Conservation (phyloP, 2,113 vertebrate species). For the Stegastes partitus region DNA sequence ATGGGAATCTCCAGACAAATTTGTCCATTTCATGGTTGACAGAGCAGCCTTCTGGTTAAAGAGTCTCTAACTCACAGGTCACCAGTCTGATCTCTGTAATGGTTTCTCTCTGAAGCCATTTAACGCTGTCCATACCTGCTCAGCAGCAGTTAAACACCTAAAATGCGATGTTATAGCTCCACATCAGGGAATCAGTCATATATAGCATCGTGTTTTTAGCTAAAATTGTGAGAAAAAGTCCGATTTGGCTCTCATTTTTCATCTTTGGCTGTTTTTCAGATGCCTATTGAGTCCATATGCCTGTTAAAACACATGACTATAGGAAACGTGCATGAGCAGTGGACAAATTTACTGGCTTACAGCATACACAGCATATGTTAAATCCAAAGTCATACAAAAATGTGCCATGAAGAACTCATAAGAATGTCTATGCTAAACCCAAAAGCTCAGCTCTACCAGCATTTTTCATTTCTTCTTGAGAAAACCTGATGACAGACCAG, state of each 20-base stretch:
- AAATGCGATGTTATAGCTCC: background rate
- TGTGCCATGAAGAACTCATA: too few species aligned
- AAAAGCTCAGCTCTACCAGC: background rate
- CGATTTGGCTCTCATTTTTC: too few species aligned
- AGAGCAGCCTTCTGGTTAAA: slow-evolving; percentile 7
- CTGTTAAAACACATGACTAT: too few species aligned
- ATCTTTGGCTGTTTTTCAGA: too few species aligned
- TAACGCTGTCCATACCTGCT: background rate
- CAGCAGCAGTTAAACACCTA: background rate
- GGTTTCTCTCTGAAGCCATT: background rate
- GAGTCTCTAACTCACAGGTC: slow-evolving; percentile 33
- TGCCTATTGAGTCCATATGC: too few species aligned
- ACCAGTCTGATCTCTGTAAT: slow-evolving; percentile 23
- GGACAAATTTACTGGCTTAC: too few species aligned
- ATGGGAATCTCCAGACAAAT: slow-evolving; percentile 9
- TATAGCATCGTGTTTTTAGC: background rate
- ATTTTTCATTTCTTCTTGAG: background rate
- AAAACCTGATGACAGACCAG: background rate
- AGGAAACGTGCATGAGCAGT: too few species aligned
- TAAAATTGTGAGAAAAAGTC: background rate
- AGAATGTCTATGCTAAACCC: too few species aligned
- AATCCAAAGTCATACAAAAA: too few species aligned
- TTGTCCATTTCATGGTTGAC: slow-evolving; percentile 11
- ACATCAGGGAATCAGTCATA: background rate
- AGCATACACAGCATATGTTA: too few species aligned